Evolutionary conservation across 1,140 invertebrate genomes (phyloP), one percentile per base, ranked within the genome.

Genomic region (Drosophila arizonae): DNA sequence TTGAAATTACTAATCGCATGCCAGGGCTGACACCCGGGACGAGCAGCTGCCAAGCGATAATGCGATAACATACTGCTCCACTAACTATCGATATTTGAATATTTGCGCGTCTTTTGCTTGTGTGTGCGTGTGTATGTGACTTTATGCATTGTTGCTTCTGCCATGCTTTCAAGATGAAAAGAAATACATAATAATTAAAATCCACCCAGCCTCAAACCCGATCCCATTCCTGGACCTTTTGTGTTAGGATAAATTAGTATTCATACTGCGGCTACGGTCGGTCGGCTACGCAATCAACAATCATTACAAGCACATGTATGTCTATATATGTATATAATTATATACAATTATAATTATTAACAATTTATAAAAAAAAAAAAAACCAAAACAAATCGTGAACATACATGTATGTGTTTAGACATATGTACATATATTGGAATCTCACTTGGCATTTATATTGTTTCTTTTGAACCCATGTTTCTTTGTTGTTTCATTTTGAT

Each of bases 1-100:
- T 21, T 43, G 8, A 33, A 52, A 26, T n/a, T 71, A 75, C 72
- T 75, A 75, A 75, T 71, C 60, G 72, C 72, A 75, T 75, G 72
- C 50, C 65, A 56, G 65, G 17, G 65, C 10, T 61, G 56, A 51
- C 28, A 68, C 30, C 17, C n/a, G 6, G 17, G 33, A 26, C 30
- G 55, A 15, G 15, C 6, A 39, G 15, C 17, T 28, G 17, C 28
- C 41, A 15, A 33, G 28, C 55, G 65, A 68, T 68, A 60, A 39
- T 36, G 2, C 36, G 36, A 39, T 39, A 39, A 39, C 36, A 11
- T 17, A 10, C 28, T 30, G 9, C 3, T 67, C n/a, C 43, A 60
- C 56, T 28, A 57, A 56, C n/a, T 56, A 65, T 65, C 63, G 52
- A 30, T 54, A 64, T 21, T 60, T 60, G 57, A 30, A 50, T 62